Base-by-base conservation (phyloP, 2,113 vertebrate genomes). In the Pterocles gutturalis region DNA sequence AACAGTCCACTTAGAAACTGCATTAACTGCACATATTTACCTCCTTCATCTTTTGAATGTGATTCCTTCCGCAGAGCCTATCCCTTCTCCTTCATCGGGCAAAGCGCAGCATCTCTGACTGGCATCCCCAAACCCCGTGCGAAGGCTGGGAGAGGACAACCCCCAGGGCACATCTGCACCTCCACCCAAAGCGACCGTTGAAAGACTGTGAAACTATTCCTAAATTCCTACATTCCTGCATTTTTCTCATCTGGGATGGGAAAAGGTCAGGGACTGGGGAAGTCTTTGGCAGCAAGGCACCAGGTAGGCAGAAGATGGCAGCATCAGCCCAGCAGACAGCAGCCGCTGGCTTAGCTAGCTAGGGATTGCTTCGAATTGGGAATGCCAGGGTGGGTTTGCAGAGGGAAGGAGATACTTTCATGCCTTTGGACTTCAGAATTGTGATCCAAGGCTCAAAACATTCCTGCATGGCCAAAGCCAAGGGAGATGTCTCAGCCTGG, bases 251-350 rank as follows among this genome's bases (percentile, higher is more conserved):
- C 94, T 41, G 41, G 41, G 41, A 41, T 41, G 41, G 41, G 41
- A 41, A 41, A 41, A 41, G 41, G 11, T 53, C 17, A 5, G 49
- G 21, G 24, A 28, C 64, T 5, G 36, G n/a, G 58, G 43, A n/a
- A 53, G 49, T 4, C 14, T 38, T 1, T 5, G 12, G 83, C 61
- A 72, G 95, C 91, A 55, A 76, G 85, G 58, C 38, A 26, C 22
- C 12, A 1, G 43, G 4, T 15, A 65, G 70, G 20, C 97, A 96
- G 96, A 8, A 97, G 96, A 75, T 97, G 97, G 97, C 97, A 96
- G 90, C 94, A 97, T 46, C 80, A 84, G 94, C 77, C 51, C 90
- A 48, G 76, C 18, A 76, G 57, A 89, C 48, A 17, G 69, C 57
- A 51, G 11, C 9, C 0, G 0, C 22, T 15, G 7, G 65, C 71